phyloP scores from a whole-genome alignment of 1,140 invertebrate genomes.

The Chrysopa pallens region DNA sequence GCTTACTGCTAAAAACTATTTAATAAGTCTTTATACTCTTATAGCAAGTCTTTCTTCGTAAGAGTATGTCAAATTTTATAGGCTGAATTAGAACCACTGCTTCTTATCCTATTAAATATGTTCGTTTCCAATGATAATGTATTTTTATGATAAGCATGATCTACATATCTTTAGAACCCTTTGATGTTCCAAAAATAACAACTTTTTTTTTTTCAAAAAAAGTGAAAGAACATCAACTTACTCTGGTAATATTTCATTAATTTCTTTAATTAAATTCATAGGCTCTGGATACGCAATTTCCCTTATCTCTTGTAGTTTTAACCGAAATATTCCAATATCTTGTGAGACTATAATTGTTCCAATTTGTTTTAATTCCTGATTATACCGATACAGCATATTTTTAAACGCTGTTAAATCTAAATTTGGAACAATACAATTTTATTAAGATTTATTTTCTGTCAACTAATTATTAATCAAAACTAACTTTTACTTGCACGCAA shows the following conservation, averaged over 20 bases:
- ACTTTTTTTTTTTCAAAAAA: too few species aligned
- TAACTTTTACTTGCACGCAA: slow-evolving; percentile 8
- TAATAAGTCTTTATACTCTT: too few species aligned
- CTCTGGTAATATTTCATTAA: slow-evolving; percentile 31
- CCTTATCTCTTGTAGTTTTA: slow-evolving; percentile 54
- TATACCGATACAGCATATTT: slow-evolving; percentile 35
- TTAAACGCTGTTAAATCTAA: slow-evolving; percentile 34
- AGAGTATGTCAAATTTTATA: too few species aligned
- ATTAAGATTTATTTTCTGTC: not conserved
- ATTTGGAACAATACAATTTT: not conserved
- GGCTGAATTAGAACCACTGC: too few species aligned
- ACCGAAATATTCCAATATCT: slow-evolving; percentile 42
- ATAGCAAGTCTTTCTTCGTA: too few species aligned
- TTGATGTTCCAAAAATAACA: too few species aligned
- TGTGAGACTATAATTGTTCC: slow-evolving; percentile 32
- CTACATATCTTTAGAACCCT: too few species aligned
- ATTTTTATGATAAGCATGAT: too few species aligned
- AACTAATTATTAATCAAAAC: too few species aligned
- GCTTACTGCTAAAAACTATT: too few species aligned
- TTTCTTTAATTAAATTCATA: slow-evolving; percentile 40
- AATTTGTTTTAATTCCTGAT: slow-evolving; percentile 36
- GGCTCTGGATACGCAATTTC: slow-evolving; percentile 46
- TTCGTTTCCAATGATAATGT: too few species aligned
- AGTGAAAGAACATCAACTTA: slow-evolving; percentile 14
- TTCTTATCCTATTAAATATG: too few species aligned